Evolutionary conservation across 2,797 vertebrate species (phyloP).

Genomic region (Pangasius krempfi): DNA sequence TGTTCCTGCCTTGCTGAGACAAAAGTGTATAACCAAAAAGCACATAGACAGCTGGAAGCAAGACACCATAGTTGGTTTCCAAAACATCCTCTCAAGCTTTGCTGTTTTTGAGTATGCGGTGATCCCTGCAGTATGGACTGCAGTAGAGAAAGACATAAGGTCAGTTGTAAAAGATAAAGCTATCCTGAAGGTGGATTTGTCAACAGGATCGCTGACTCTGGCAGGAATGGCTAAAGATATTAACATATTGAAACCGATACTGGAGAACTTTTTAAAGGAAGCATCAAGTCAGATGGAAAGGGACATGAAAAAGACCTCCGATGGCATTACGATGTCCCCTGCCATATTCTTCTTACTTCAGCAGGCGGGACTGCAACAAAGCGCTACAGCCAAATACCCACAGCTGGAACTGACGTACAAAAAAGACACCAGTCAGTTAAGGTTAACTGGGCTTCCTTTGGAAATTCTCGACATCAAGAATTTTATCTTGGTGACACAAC

Average conservation of each 20-base stretch:
- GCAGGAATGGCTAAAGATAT: slow-evolving; percentile 73
- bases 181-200: slow-evolving; percentile 58
- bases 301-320: slow-evolving; percentile 67
- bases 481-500: slow-evolving; percentile 72
- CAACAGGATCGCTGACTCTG: slow-evolving; percentile 64
- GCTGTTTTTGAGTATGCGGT: slow-evolving; percentile 53
- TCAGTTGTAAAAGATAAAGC: slow-evolving; percentile 59
- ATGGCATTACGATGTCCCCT: slow-evolving; percentile 64
- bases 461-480: slow-evolving; percentile 75
- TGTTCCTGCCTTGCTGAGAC: slow-evolving; percentile 67
- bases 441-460: slow-evolving; percentile 69
- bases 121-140: slow-evolving; percentile 69
- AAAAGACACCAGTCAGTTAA: slow-evolving; percentile 58
- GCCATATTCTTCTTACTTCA: slow-evolving; percentile 71
- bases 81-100: slow-evolving; percentile 69
- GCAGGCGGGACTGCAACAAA: slow-evolving; percentile 65
- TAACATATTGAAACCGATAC: slow-evolving; percentile 54
- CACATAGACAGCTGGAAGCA: slow-evolving; percentile 74
- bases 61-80: slow-evolving; percentile 63
- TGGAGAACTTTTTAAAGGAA: slow-evolving; percentile 66
- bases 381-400: slow-evolving; percentile 58
- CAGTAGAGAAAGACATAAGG: slow-evolving; percentile 64
- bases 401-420: slow-evolving; percentile 71
- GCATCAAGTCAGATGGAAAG: slow-evolving; percentile 66
- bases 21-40: slow-evolving; percentile 61